Percentiles rank a stretch among this genome's conserved stretches.
Conservation (phyloP, 2,888 invertebrate genomes). For the Ptychoptera albimana region DNA sequence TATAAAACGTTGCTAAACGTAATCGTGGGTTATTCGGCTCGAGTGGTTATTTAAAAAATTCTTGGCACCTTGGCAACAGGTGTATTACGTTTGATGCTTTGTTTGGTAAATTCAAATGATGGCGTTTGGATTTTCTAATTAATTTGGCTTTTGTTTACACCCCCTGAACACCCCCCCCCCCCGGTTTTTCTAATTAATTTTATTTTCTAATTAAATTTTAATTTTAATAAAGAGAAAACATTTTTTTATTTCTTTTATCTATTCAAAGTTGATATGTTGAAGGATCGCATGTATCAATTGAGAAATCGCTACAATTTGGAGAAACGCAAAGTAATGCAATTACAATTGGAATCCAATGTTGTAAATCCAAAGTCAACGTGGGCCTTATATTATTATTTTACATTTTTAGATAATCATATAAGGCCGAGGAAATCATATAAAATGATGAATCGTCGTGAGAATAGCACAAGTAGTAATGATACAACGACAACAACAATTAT, state of each 20-base stretch:
- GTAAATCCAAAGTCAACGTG: constrained; percentile 24
- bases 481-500: neutral
- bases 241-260: no score
- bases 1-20: no score
- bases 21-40: no score
- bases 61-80: no score
- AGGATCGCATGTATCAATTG: constrained; percentile 30
- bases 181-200: no score
- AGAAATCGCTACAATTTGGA: constrained; percentile 31
- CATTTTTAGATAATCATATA: constrained; percentile 28
- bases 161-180: no score
- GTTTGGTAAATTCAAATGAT: no score
- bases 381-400: constrained; percentile 27
- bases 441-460: constrained; percentile 15
- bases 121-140: no score
- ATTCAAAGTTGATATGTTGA: constrained; percentile 23
- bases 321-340: constrained; percentile 25
- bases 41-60: no score
- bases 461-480: constrained; percentile 1
- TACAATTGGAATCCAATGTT: constrained; percentile 14
- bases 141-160: no score
- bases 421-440: constrained; percentile 27
- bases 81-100: no score
- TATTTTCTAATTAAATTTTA: neutral
- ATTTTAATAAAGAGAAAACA: no score